Conservation (phyloP, 35 echinoderm and acorn worm genomes). For the Patiria miniata region DNA sequence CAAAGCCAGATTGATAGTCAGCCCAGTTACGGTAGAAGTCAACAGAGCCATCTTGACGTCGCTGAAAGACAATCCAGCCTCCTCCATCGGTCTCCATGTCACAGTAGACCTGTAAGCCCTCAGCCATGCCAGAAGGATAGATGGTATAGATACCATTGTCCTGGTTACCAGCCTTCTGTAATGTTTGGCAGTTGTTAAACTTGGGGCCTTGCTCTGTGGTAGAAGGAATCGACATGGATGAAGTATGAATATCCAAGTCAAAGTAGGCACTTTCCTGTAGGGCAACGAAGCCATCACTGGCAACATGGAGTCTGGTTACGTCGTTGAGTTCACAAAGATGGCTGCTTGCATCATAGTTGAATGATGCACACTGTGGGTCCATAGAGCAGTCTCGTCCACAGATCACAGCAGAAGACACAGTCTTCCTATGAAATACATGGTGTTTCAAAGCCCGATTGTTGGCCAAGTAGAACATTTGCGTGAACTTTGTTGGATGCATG, state of each 20-base stretch:
- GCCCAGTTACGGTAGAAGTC: slow-evolving; percentile 47
- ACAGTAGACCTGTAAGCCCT: slow-evolving; percentile 28
- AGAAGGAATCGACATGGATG: too few relatives aligned
- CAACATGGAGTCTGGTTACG: background rate
- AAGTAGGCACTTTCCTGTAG: background rate
- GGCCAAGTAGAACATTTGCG: too few relatives aligned
- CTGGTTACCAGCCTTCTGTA: background rate
- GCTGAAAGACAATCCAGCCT: slow-evolving; percentile 52
- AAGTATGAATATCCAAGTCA: too few relatives aligned
- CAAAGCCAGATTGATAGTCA: slow-evolving; percentile 44
- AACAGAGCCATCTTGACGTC: slow-evolving; percentile 45
- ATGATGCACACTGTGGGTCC: background rate
- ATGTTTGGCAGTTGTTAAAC: background rate
- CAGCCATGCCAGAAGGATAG: background rate
- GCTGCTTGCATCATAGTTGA: background rate
- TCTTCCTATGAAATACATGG: background rate
- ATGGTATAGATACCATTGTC: background rate
- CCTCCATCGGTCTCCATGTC: slow-evolving; percentile 41
- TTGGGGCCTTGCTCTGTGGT: too few relatives aligned
- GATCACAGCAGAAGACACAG: background rate
- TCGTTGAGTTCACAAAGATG: background rate
- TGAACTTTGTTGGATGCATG: too few relatives aligned
- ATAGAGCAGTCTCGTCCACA: slow-evolving; percentile 1
- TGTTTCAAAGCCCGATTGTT: too few relatives aligned
- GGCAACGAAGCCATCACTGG: background rate